phyloP scores from a whole-genome alignment of 2,888 invertebrate species.

The Pecten maximus region DNA sequence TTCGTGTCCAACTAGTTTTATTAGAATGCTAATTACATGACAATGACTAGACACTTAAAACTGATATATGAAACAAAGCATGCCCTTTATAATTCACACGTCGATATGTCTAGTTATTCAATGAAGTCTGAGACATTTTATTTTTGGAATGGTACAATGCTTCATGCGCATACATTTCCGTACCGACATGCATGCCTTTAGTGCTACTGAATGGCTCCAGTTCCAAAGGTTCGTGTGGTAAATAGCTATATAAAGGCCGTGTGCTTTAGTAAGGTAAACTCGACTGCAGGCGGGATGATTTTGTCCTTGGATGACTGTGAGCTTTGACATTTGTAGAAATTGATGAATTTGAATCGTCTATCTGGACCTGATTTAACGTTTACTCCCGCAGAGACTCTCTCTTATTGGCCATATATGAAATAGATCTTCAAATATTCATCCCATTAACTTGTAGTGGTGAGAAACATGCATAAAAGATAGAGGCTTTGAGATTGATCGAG shows the following conservation, averaged over 20 bases:
- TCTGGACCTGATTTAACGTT: neutral
- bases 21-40: too few relatives aligned
- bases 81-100: neutral
- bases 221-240: neutral
- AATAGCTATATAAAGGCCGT: neutral
- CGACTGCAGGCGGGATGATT: neutral
- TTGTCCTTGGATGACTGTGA: neutral
- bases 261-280: neutral
- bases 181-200: neutral
- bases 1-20: too few relatives aligned
- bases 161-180: neutral
- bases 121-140: neutral
- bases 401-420: constrained; percentile 14
- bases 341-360: neutral
- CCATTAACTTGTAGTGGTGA: neutral
- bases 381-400: neutral
- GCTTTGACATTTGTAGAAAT: neutral
- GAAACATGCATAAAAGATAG: constrained; percentile 22
- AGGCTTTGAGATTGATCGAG: constrained; percentile 13
- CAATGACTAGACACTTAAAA: too few relatives aligned
- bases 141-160: neutral
- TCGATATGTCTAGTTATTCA: neutral
- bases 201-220: neutral
- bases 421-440: constrained; percentile 18
- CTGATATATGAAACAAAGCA: neutral